Conservation (phyloP, 2,888 invertebrate species). For the Drosophila bunnanda region DNA sequence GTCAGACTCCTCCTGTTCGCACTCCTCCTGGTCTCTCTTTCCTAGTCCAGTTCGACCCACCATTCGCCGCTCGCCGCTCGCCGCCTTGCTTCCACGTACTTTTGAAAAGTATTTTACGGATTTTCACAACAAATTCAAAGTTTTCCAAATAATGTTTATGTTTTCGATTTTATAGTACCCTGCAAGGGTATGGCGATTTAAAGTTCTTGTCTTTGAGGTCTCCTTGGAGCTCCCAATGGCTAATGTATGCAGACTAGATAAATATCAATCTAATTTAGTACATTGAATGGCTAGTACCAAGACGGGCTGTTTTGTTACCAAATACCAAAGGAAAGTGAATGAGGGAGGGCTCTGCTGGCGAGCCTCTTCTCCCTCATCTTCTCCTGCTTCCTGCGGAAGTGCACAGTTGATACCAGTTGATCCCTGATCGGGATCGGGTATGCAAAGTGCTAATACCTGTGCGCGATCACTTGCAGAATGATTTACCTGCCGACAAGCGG, state of each 20-base stretch:
- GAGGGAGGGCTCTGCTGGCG: neutral
- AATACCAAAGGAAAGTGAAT: constrained; percentile 22
- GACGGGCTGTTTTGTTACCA: neutral
- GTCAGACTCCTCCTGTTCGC: no score
- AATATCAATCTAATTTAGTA: no score
- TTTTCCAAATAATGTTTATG: no score
- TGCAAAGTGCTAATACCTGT: constrained; percentile 40
- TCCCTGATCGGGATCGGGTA: constrained; percentile 8
- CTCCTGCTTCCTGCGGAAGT: constrained; percentile 40
- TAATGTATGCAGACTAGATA: no score
- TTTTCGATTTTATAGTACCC: no score
- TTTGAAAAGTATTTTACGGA: no score
- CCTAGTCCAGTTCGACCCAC: neutral
- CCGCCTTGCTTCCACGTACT: no score
- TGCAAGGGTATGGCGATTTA: no score
- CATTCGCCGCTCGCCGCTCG: neutral
- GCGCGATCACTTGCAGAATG: constrained; percentile 1
- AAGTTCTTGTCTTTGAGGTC: no score
- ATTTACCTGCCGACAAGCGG: constrained; percentile 44
- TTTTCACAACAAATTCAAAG: no score
- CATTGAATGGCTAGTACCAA: no score
- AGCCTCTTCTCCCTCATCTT: neutral
- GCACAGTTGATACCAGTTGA: constrained; percentile 17
- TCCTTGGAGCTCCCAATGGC: no score
- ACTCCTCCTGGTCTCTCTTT: neutral